phyloP scores from a whole-genome alignment of 2,113 vertebrate species.

The Pyrgilauda ruficollis region DNA sequence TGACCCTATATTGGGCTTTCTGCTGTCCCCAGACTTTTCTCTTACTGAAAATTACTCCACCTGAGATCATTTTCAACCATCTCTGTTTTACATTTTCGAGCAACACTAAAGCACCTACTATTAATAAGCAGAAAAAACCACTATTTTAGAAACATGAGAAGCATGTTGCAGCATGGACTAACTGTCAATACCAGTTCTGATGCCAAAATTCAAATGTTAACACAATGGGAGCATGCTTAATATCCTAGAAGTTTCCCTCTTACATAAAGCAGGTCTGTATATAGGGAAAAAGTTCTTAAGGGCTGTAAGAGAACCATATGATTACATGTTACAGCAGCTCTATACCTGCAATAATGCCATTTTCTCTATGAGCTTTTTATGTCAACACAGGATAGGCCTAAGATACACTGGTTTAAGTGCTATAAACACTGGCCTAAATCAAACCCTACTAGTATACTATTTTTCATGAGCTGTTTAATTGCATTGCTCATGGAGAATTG shows the following conservation, averaged over 20 bases:
- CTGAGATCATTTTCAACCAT: not conserved
- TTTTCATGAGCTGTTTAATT: not conserved
- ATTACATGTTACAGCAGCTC: not conserved
- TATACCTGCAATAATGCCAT: not conserved
- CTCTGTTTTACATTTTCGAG: not conserved
- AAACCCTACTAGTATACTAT: not conserved
- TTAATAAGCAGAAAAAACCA: not conserved
- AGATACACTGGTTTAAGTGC: not conserved
- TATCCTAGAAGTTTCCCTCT: not conserved
- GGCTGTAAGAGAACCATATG: not conserved
- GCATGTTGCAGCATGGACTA: fast-evolving
- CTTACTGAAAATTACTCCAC: not conserved
- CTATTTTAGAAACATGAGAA: not conserved
- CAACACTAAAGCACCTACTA: not conserved
- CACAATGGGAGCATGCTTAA: not conserved
- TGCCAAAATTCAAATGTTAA: not conserved
- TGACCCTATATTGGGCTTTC: not conserved
- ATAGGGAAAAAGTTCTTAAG: not conserved
- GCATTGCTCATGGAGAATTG: not conserved
- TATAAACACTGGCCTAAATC: not conserved
- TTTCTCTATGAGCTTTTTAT: not conserved
- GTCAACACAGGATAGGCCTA: not conserved
- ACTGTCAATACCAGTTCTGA: not conserved
- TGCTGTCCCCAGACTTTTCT: not conserved
- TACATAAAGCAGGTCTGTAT: not conserved